A percentile compares a stretch with the other conserved stretches of the same genome.
Conservation (phyloP, 2,797 vertebrate species). For the Cryptoprocta ferox region DNA sequence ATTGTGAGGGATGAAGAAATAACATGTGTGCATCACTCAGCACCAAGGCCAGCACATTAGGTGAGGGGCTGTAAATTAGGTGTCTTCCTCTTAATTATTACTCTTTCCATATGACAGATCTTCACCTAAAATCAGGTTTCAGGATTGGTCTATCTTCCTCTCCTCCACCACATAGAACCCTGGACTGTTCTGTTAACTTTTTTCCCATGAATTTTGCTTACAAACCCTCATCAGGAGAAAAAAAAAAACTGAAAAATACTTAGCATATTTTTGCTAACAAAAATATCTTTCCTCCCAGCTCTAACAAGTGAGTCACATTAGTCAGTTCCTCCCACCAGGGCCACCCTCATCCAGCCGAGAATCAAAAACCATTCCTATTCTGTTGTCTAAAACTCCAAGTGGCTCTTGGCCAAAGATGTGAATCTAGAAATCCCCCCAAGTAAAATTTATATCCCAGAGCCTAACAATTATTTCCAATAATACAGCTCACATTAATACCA, state of each 20-base stretch:
- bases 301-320: constrained; percentile 39
- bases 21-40: not conserved
- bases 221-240: not conserved
- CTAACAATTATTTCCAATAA: constrained; percentile 40
- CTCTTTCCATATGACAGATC: not conserved
- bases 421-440: constrained; percentile 57
- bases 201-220: constrained; percentile 55
- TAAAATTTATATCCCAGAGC: constrained; percentile 32
- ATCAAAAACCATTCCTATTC: constrained; percentile 23
- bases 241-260: not conserved
- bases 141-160: not conserved
- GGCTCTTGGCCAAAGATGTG: constrained; percentile 32
- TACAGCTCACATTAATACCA: constrained; percentile 30
- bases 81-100: not conserved
- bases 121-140: not conserved
- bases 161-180: not conserved
- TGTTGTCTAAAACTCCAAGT: constrained; percentile 1
- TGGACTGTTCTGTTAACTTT: constrained; percentile 29
- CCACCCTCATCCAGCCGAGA: constrained; percentile 28
- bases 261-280: constrained; percentile 57
- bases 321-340: constrained; percentile 62
- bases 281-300: constrained; percentile 53
- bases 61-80: not conserved
- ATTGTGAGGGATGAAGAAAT: not conserved
- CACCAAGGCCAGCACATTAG: not conserved